Evolutionary conservation across 1,140 invertebrate species (phyloP), one percentile per base, ranked within the genome.

Genomic region (Ips typographus): DNA sequence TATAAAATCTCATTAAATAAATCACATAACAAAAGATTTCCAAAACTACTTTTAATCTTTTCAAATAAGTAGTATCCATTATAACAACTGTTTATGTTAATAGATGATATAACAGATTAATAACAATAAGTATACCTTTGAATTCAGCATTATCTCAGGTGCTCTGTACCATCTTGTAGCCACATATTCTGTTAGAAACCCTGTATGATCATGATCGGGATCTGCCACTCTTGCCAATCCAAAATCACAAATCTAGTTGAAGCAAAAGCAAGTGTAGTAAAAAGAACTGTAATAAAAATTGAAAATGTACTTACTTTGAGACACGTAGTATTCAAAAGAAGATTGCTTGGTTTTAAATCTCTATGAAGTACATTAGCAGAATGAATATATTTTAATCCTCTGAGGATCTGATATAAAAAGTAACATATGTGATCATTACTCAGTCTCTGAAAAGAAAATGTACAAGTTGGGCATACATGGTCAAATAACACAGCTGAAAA

Each of bases 401-500:
- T 91, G 49, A 99, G 88, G 81, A 99, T 99, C 90, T 99, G 98
- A 84, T 99, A 99, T 71, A 99, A 88, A 84, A 99, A 99, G 86
- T 99, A 99, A 83, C 98, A 99, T 82, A 99, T 96, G 83, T 99
- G 98, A 84, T 99, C 98, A 84, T 98, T 98, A 84, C 95, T 96
- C 80, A 98, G 87, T 84, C 94, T 94, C 90, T 96, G 88, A 68
- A 89, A 75, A 49, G 7, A 39, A 47, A 44, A 47, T 40, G 37
- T 36, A 36, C 0, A 7, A 55, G 37, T 55, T 36, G 52, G 22
- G 22, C 22, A 8, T 55, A 8, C 8, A 37, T 37, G 2, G 22
- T 22, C 22, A 22, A 22, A 22, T 22, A 22, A 22, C 22, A 22
- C 22, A 22, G 44, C 22, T 49, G 44, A 49, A 58, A 64, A 72